These are phyloP conservation scores for Knipowitschia caucasica DNA, from an alignment of 2,797 vertebrate genomes.

Conservation along the genomic window DNA sequence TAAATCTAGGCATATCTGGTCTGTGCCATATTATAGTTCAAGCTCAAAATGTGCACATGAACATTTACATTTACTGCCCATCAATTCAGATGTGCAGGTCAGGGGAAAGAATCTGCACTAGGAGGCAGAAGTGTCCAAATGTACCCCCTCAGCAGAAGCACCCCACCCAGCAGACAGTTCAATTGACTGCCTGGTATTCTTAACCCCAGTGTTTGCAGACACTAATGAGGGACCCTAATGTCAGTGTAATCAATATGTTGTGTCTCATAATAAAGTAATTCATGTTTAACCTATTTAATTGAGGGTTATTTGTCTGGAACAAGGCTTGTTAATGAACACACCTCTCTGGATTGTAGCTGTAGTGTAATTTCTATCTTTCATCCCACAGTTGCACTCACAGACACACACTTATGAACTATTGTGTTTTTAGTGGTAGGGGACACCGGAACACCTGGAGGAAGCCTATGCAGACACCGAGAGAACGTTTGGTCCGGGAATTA, in stretches of 20 bases:
- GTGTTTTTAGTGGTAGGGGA: no score
- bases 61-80: conserved; percentile 46
- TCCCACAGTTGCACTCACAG: no score
- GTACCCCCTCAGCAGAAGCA: conserved; percentile 75
- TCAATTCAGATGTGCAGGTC: conserved; percentile 57
- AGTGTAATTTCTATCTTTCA: no score
- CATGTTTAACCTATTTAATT: no score
- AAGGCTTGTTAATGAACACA: no score
- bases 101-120: conserved; percentile 63
- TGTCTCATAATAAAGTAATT: background rate
- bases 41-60: conserved; percentile 40
- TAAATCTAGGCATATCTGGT: conserved; percentile 6
- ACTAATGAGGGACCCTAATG: conserved; percentile 58
- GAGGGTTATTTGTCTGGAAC: no score
- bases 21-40: conserved; percentile 32
- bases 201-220: conserved; percentile 61
- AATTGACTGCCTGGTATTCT: conserved; percentile 73
- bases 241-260: background rate
- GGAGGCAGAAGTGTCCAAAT: conserved; percentile 76
- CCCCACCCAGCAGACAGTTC: conserved; percentile 65
- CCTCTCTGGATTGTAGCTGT: no score
- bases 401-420: no score
- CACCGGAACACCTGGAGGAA: no score
- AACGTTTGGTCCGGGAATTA: no score
- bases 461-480: no score